Conservation (phyloP, 1,140 invertebrate species). For the Drosophila pachea region DNA sequence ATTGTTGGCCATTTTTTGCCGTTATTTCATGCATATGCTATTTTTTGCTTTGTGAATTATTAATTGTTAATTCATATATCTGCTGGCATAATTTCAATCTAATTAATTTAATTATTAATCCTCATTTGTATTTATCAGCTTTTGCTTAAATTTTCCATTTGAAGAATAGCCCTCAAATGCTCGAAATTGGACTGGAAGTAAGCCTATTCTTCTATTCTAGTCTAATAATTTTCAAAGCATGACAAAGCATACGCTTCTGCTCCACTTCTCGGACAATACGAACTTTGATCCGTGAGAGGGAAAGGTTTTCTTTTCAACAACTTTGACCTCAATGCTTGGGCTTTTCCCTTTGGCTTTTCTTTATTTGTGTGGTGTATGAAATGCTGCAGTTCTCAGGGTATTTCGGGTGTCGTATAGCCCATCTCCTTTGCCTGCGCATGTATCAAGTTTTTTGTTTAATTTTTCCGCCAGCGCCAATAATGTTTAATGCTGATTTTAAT, state of each 20-base stretch:
- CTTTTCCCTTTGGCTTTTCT: conserved; percentile 2
- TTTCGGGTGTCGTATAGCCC: not conserved
- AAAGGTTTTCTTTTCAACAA: not conserved
- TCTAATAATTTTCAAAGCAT: not conserved
- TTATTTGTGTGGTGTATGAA: not conserved
- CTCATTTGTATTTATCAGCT: no score
- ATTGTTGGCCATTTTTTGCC: no score
- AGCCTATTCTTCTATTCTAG: not conserved
- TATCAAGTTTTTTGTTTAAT: conserved; percentile 6
- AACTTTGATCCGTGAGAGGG: not conserved
- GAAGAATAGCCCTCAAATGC: no score
- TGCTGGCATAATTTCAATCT: no score
- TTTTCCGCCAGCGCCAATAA: conserved; percentile 29
- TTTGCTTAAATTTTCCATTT: no score
- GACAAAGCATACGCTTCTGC: not conserved
- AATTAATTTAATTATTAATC: no score
- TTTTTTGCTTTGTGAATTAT: no score
- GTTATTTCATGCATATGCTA: no score
- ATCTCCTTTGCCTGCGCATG: conserved; percentile 12
- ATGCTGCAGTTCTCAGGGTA: conserved; percentile 4
- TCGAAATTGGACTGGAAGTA: not conserved
- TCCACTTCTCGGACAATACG: not conserved
- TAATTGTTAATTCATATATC: no score
- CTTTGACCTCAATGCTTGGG: not conserved
- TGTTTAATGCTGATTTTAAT: conserved; percentile 46